phyloP scores from a whole-genome alignment of 2,888 invertebrate genomes.

The Drosophila merina region DNA sequence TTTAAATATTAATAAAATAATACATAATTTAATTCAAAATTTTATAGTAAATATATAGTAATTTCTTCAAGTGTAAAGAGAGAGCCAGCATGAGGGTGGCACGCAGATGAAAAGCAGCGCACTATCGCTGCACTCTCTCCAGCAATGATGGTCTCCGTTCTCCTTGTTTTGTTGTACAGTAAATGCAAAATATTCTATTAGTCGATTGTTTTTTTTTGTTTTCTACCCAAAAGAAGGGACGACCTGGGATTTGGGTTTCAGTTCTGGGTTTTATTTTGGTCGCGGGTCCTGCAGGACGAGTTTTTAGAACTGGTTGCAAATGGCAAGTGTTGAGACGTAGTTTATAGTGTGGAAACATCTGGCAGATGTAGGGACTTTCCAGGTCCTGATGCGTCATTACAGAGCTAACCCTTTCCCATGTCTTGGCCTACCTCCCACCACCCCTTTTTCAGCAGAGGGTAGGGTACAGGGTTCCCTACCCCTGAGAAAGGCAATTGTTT shows the following conservation, averaged over 20 bases:
- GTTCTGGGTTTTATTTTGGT: constrained; percentile 4
- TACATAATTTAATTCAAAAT: too few species aligned
- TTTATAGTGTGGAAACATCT: constrained; percentile 57
- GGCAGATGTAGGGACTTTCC: constrained; percentile 55
- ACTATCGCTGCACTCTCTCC: constrained; percentile 18
- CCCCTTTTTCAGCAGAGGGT: constrained; percentile 14
- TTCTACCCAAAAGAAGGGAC: not conserved
- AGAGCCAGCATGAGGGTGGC: constrained; percentile 37
- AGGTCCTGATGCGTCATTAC: constrained; percentile 70
- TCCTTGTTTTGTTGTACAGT: constrained; percentile 63
- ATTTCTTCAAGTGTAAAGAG: not conserved
- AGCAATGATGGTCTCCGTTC: constrained; percentile 19
- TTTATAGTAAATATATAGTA: too few species aligned
- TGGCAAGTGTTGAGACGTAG: constrained; percentile 62
- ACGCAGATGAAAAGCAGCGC: constrained; percentile 19
- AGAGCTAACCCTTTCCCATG: constrained; percentile 29
- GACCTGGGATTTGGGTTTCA: constrained; percentile 3
- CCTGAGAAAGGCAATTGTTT: constrained; percentile 53
- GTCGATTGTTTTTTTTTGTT: constrained; percentile 18
- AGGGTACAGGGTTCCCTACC: constrained; percentile 49
- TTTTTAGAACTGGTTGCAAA: constrained; percentile 14
- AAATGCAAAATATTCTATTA: constrained; percentile 69
- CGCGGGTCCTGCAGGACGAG: constrained; percentile 16
- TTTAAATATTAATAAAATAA: too few species aligned
- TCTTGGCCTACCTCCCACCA: not conserved